Evolutionary conservation across 2,888 invertebrate genomes (phyloP), one percentile per base, ranked within the genome.

Genomic region (Rotaria socialis): DNA sequence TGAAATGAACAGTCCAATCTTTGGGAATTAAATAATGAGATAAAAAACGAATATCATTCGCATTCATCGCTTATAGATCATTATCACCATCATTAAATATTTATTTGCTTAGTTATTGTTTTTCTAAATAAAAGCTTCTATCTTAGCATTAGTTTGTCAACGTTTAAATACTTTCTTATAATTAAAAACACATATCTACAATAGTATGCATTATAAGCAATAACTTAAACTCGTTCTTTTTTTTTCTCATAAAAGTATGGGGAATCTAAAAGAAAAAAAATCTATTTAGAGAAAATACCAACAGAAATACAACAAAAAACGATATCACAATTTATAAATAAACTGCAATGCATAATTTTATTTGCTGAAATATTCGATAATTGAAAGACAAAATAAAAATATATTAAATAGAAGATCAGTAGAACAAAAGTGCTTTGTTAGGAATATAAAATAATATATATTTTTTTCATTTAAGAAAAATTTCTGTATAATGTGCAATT

Each of bases 1-100:
- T 80, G 11, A 80, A 24, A 47, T 80, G 80, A 80, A 80, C n/a
- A 10, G 47, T 80, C 80, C 80, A 80, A 47, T 80, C 80, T 47
- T 24, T 47, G 24, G 80, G 80, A 80, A 80, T 80, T 80, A 47
- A 47, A 47, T 80, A 80, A 80, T 47, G 47, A 11, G 80, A 47
- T 80, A 80, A 47, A 47, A 80, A n/a, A 47, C 80, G 80, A 47
- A 80, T 80, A 24, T 80, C 80, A 47, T 47, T 47, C 24, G 47
- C 43, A 47, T 80, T 47, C 80, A 80, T 80, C 24, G 24, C 24
- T 80, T 14, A 43, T 80, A 50, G 14, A 80, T 43, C 35, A 22
- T 35, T 24, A 35, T 11, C 16, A 19, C 35, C 14, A 56, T 1
- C 56, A 56, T 56, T 7, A 56, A 56, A 56, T 56, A 55, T 55